Conservation (phyloP, 2,888 invertebrate genomes). For the Taenaris catops region DNA sequence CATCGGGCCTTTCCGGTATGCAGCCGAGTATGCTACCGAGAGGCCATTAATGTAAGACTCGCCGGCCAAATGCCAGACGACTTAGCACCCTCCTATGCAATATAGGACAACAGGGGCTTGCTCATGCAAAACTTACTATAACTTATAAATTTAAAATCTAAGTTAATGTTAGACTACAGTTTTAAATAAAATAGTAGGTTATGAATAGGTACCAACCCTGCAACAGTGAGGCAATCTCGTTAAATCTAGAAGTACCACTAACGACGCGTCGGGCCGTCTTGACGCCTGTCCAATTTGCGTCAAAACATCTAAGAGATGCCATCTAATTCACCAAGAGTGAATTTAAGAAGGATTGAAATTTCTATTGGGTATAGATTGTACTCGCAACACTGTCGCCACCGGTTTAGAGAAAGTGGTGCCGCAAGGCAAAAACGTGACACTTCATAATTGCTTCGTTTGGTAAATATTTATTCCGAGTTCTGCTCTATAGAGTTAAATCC, state of each 20-base stretch:
- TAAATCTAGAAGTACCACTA: conserved; percentile 50
- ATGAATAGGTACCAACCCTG: too few relatives aligned
- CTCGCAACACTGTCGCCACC: not conserved
- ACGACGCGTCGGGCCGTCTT: conserved; percentile 36
- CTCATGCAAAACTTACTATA: too few relatives aligned
- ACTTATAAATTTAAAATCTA: too few relatives aligned
- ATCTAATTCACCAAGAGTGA: conserved; percentile 20
- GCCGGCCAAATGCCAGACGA: too few relatives aligned
- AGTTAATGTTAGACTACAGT: too few relatives aligned
- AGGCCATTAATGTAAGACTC: too few relatives aligned
- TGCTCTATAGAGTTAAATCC: not conserved
- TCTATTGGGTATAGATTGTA: conserved; percentile 7
- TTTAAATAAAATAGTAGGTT: too few relatives aligned
- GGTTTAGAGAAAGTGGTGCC: conserved; percentile 1
- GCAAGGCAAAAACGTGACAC: conserved; percentile 2
- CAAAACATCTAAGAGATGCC: conserved; percentile 32
- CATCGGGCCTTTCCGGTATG: too few relatives aligned
- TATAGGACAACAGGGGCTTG: too few relatives aligned
- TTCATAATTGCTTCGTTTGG: conserved; percentile 2
- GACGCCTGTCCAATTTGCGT: conserved; percentile 69
- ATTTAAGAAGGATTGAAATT: conserved; percentile 19
- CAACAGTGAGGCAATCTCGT: conserved; percentile 44
- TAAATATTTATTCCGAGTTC: conserved; percentile 2
- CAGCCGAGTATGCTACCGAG: too few relatives aligned
- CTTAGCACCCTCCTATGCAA: too few relatives aligned